Percentiles rank a stretch among this genome's conserved stretches.
These are phyloP conservation scores for Nebria ingens DNA, from an alignment of 1,140 invertebrate genomes.

Conservation along the genomic window DNA sequence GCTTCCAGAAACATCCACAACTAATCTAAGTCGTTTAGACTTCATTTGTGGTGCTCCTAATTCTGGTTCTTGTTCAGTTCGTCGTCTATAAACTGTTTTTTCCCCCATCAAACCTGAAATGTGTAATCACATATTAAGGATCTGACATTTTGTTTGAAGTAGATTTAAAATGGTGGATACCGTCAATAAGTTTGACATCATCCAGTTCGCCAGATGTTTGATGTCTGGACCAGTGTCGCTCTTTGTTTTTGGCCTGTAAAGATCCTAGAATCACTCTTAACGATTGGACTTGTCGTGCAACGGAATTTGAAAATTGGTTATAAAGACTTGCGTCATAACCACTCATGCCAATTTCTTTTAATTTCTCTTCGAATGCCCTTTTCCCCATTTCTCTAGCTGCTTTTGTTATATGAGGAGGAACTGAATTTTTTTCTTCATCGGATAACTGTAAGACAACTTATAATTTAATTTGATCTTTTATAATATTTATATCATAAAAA, in stretches of 20 bases:
- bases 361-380: slow-evolving; percentile 77
- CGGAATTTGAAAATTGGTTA: slow-evolving; percentile 65
- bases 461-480: slow-evolving; percentile 7
- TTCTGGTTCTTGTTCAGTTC: slow-evolving; percentile 75
- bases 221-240: slow-evolving; percentile 85
- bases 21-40: slow-evolving; percentile 79
- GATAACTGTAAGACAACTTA: slow-evolving; percentile 46
- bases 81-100: slow-evolving; percentile 76
- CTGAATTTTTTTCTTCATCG: slow-evolving; percentile 79
- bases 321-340: slow-evolving; percentile 87
- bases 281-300: slow-evolving; percentile 62
- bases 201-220: slow-evolving; percentile 92
- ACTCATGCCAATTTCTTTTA: slow-evolving; percentile 91
- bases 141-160: neutral
- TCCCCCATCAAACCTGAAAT: slow-evolving; percentile 70
- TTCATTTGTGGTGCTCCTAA: slow-evolving; percentile 73
- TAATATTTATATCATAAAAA: slow-evolving; percentile 13
- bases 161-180: slow-evolving; percentile 27
- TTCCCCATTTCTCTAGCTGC: slow-evolving; percentile 89
- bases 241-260: slow-evolving; percentile 84
- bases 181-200: slow-evolving; percentile 92
- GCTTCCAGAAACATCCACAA: slow-evolving; percentile 89
- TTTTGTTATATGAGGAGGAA: slow-evolving; percentile 79
- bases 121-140: slow-evolving; percentile 13
- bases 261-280: slow-evolving; percentile 54